A percentile compares a stretch with the other conserved stretches of the same genome.
Conservation (phyloP, 2,888 invertebrate species). For the Acanthococcus lagerstroemiae region DNA sequence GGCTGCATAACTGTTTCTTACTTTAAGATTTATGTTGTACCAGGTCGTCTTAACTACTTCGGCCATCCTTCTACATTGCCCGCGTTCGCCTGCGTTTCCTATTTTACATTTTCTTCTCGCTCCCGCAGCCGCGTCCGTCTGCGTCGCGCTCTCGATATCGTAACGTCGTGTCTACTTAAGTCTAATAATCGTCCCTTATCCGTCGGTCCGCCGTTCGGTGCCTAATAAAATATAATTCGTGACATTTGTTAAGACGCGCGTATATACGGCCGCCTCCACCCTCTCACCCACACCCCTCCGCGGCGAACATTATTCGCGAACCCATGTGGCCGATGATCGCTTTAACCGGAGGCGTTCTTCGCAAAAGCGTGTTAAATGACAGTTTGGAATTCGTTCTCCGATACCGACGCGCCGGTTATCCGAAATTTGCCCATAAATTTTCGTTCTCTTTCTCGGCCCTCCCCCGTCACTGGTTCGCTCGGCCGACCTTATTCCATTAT, state of each 20-base stretch:
- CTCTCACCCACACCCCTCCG: neutral
- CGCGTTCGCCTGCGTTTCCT: neutral
- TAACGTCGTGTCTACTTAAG: slow-evolving; percentile 20
- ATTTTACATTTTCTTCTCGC: neutral
- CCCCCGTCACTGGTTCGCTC: neutral
- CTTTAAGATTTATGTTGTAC: slow-evolving; percentile 32
- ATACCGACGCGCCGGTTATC: too few species aligned
- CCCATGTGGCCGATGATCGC: neutral
- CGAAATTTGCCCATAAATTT: too few species aligned
- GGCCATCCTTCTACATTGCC: slow-evolving; percentile 22
- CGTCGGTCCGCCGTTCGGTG: slow-evolving; percentile 3
- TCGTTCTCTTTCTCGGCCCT: neutral
- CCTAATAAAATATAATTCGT: slow-evolving; percentile 24
- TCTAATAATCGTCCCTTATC: slow-evolving; percentile 21
- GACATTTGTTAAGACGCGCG: slow-evolving; percentile 20
- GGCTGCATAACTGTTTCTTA: slow-evolving; percentile 32
- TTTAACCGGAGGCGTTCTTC: neutral
- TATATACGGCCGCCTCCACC: neutral
- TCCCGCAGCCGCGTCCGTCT: neutral
- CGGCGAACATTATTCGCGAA: neutral
- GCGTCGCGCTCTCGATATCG: slow-evolving; percentile 13
- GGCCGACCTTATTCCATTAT: too few species aligned
- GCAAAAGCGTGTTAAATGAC: slow-evolving; percentile 3
- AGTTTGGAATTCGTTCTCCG: slow-evolving; percentile 18
- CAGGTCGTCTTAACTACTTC: slow-evolving; percentile 32